A percentile compares a stretch with the other conserved stretches of the same genome.
phyloP scores from a whole-genome alignment of 1,140 invertebrate genomes.

The Oscheius sp. region DNA sequence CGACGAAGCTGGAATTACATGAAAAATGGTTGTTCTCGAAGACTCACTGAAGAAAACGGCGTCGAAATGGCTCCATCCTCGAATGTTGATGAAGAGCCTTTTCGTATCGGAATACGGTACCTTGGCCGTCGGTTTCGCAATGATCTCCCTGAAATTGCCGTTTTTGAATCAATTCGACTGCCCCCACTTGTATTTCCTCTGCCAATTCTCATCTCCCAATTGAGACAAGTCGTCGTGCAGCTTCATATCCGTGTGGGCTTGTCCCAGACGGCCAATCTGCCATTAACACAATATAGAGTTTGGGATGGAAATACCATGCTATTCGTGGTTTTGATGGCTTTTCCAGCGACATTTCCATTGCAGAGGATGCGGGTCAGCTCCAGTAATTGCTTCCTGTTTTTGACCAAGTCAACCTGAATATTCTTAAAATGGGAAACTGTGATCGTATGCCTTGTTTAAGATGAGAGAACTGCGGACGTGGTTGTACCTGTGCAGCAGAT shows the following conservation, averaged over 20 bases:
- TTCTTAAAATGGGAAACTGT: neutral
- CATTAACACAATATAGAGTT: neutral
- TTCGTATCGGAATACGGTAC: constrained; percentile 47
- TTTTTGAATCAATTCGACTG: neutral
- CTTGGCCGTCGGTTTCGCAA: constrained; percentile 53
- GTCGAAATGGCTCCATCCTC: constrained; percentile 52
- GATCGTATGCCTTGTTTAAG: constrained; percentile 46
- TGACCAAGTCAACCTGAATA: constrained; percentile 48
- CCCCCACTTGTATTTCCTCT: constrained; percentile 46
- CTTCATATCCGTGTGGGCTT: neutral
- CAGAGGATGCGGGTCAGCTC: constrained; percentile 44
- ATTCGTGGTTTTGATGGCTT: constrained; percentile 21
- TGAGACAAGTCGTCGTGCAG: constrained; percentile 15
- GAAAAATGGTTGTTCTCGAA: neutral
- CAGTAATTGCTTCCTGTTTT: constrained; percentile 41
- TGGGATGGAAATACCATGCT: constrained; percentile 4
- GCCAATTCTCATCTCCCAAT: constrained; percentile 52
- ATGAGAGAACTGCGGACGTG: constrained; percentile 53
- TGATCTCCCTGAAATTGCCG: constrained; percentile 42
- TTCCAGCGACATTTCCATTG: constrained; percentile 39
- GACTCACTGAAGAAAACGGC: constrained; percentile 33
- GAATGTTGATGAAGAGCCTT: constrained; percentile 44
- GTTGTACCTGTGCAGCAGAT: constrained; percentile 53
- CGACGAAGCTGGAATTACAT: constrained; percentile 50
- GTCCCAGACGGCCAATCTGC: constrained; percentile 33